Percentiles rank a stretch among this genome's conserved stretches.
Evolutionary conservation across 2,888 invertebrate genomes (phyloP).

Genomic region (Gastracanthus pulcherrimus): DNA sequence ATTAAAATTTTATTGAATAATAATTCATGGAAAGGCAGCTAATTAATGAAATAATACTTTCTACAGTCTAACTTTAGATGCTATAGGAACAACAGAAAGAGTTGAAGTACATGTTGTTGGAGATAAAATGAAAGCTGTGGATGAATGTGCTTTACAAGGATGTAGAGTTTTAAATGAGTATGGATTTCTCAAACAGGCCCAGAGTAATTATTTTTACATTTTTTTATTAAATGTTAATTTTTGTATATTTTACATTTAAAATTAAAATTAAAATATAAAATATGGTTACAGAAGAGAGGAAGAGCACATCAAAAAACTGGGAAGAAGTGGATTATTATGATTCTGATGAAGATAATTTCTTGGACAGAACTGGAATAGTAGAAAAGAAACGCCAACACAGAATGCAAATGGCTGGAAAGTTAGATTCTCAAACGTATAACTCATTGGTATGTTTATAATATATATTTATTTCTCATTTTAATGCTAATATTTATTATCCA

Average conservation of each 20-base stretch:
- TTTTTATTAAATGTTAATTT: conserved; percentile 11
- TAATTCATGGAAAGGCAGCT: background rate
- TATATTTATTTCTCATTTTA: background rate
- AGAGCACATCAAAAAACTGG: conserved; percentile 88
- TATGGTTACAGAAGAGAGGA: conserved; percentile 83
- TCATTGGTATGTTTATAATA: conserved; percentile 82
- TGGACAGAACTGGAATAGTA: conserved; percentile 95
- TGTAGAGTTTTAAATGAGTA: conserved; percentile 93
- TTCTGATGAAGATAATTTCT: conserved; percentile 96
- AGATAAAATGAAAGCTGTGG: conserved; percentile 95
- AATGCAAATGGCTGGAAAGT: conserved; percentile 82
- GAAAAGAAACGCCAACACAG: conserved; percentile 90
- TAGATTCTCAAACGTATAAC: conserved; percentile 83
- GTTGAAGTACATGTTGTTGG: conserved; percentile 93
- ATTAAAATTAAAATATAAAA: conserved; percentile 1
- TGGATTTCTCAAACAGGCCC: conserved; percentile 92
- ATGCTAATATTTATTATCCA: background rate
- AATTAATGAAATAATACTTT: background rate
- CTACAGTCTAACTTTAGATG: conserved; percentile 75
- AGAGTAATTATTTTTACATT: conserved; percentile 80
- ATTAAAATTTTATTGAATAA: conserved; percentile 34
- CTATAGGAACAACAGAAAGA: conserved; percentile 85
- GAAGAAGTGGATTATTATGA: conserved; percentile 94
- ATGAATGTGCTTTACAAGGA: conserved; percentile 96
- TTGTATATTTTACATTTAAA: conserved; percentile 27